These are phyloP conservation scores for Lepidurus apus DNA, from an alignment of 1,140 invertebrate genomes.

Conservation along the genomic window DNA sequence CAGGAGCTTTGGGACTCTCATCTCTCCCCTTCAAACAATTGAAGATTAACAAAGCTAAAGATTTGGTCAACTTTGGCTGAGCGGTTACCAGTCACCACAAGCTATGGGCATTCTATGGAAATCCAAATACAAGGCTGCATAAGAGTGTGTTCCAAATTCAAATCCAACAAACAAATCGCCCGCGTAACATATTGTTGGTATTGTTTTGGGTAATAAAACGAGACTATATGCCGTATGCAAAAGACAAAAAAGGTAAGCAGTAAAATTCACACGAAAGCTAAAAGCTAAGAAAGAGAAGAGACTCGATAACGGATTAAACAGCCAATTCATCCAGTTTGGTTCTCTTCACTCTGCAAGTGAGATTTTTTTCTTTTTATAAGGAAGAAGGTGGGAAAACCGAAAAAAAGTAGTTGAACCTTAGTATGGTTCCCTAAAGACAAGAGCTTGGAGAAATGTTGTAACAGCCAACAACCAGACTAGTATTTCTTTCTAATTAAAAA, in stretches of 20 bases:
- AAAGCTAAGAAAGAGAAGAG: background rate
- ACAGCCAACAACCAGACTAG: slow-evolving; percentile 24
- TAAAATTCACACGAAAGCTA: slow-evolving; percentile 21
- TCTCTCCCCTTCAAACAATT: background rate
- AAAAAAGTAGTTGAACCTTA: background rate
- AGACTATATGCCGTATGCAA: slow-evolving; percentile 21
- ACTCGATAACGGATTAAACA: slow-evolving; percentile 34
- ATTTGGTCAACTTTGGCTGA: background rate
- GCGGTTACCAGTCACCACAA: slow-evolving; percentile 18
- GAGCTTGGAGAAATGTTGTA: background rate
- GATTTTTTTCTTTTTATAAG: slow-evolving; percentile 10
- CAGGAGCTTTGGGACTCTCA: background rate
- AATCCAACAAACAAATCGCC: background rate
- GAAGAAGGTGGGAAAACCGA: background rate
- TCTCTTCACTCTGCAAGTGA: slow-evolving; percentile 6
- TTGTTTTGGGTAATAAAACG: slow-evolving; percentile 8
- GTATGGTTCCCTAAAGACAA: slow-evolving; percentile 8
- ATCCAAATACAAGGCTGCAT: background rate
- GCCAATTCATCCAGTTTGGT: slow-evolving; percentile 39
- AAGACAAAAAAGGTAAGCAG: background rate
- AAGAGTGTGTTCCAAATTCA: slow-evolving; percentile 6
- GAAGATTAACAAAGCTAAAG: background rate
- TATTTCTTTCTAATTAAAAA: background rate
- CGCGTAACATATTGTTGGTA: background rate
- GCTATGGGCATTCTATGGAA: slow-evolving; percentile 6